A percentile compares a stretch with the other conserved stretches of the same genome.
phyloP scores from a whole-genome alignment of 2,113 vertebrate species.

The Carassius auratus region DNA sequence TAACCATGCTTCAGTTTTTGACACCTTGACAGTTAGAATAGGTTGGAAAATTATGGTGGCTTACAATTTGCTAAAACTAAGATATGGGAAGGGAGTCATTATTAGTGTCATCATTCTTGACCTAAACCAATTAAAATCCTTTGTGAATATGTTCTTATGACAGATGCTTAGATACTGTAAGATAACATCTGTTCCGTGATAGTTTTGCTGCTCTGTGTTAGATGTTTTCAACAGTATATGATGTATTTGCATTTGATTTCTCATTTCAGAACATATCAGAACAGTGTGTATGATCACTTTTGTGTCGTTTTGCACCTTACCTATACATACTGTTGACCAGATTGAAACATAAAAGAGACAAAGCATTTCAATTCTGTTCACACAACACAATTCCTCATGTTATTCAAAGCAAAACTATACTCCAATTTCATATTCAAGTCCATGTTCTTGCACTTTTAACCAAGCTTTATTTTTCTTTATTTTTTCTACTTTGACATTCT shows the following conservation, averaged over 20 bases:
- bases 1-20: not conserved
- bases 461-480: not conserved
- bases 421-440: not conserved
- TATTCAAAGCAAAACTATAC: not conserved
- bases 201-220: no score
- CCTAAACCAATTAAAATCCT: not conserved
- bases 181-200: no score
- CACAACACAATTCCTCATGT: not conserved
- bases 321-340: not conserved
- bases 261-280: not conserved
- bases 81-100: not conserved
- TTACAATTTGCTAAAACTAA: not conserved
- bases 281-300: not conserved
- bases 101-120: not conserved
- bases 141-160: not conserved
- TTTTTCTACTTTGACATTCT: not conserved
- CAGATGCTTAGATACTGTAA: no score
- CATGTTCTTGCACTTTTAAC: not conserved
- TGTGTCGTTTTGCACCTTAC: not conserved
- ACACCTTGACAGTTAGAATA: not conserved
- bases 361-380: no score
- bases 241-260: no score
- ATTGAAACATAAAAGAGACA: no score
- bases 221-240: no score
- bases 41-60: not conserved